Conservation (phyloP, 2,113 vertebrate species). For the Paracanthobrama guichenoti region DNA sequence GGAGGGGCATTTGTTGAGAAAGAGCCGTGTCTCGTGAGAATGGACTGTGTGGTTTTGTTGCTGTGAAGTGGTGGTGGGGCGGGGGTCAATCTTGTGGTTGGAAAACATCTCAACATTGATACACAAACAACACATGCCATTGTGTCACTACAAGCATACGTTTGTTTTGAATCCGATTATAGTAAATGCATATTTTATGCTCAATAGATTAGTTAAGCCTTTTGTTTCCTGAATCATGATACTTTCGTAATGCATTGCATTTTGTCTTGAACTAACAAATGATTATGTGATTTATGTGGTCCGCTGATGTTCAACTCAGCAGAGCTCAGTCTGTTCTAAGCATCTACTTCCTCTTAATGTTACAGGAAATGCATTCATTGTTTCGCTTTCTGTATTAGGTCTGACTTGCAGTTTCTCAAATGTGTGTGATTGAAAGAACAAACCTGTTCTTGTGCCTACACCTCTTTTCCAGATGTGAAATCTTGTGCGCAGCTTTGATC, state of each 20-base stretch:
- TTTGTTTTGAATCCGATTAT: background rate
- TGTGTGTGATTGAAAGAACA: too few relatives aligned
- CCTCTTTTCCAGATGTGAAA: too few relatives aligned
- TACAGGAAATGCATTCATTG: background rate
- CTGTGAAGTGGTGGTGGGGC: too few relatives aligned
- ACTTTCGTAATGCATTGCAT: too few relatives aligned
- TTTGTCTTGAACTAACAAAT: too few relatives aligned
- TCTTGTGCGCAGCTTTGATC: too few relatives aligned
- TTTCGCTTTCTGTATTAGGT: background rate
- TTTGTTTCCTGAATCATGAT: too few relatives aligned
- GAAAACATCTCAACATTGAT: background rate
- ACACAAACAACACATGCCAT: background rate
- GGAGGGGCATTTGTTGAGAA: background rate
- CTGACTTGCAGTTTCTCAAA: background rate
- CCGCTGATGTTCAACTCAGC: background rate
- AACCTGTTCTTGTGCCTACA: too few relatives aligned
- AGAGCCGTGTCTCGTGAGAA: background rate
- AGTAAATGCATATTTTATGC: background rate
- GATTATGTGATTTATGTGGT: background rate
- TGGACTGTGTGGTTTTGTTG: background rate
- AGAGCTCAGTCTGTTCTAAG: background rate
- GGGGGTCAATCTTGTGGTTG: background rate
- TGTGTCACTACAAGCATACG: background rate
- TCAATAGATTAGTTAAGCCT: too few relatives aligned
- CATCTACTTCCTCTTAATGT: background rate